Base-by-base conservation (phyloP, 2,888 invertebrate genomes). In the Troides aeacus region DNA sequence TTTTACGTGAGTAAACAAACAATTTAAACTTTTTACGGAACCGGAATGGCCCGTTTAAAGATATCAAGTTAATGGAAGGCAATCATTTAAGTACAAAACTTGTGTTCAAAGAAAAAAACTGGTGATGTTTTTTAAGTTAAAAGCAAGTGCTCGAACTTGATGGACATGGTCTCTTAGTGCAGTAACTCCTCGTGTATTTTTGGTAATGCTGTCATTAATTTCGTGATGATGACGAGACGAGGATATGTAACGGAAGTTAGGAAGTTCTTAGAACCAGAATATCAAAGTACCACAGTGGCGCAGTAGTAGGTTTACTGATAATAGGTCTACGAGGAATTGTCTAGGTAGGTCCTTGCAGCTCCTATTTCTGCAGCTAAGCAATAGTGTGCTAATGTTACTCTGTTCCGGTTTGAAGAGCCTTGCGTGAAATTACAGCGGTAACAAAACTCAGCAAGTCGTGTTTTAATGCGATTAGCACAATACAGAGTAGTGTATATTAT, bases 171-270 rank as follows among this genome's bases (percentile, higher is more conserved):
- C 36, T 66, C 53, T 70, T 66, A 62, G 59, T 66, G 65, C 58
- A 62, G 57, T 57, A 65, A 69, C 62, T 21, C 39, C 24, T 66
- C 59, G 23, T 57, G 63, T 66, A 71, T 71, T 74, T 76, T 74
- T 68, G 72, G 72, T 74, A 74, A 74, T 70, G 70, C 74, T 61
- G 70, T 77, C 77, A 80, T 78, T 77, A 77, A 79, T 79, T 79
- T 73, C 68, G 74, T 69, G 71, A 57, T 66, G 64, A 66, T 71
- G 65, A 56, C 67, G 68, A 66, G 69, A 70, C 65, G 71, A 65
- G 63, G 62, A 8, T 6, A 10, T 8, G 7, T 39, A 39, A 39
- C 39, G 39, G 39, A 10, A 39, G 7, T 7, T 39, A 7, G 7
- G 7, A 39, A 39, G 7, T 39, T 7, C 6, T 0, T 24, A 1